phyloP scores from a whole-genome alignment of 1,140 invertebrate genomes.

The Arctopsyche grandis region DNA sequence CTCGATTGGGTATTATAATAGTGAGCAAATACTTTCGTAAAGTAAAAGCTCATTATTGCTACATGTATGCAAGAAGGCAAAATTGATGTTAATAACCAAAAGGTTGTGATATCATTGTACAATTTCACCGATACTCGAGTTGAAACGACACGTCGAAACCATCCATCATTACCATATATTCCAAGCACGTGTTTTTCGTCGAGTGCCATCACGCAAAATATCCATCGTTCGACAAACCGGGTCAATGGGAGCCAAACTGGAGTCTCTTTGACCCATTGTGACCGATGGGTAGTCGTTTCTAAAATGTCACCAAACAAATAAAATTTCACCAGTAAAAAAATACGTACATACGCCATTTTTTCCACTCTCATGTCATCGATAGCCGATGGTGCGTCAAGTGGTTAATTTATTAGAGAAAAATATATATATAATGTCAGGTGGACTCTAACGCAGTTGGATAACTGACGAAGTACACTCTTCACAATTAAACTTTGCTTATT shows the following conservation, averaged over 20 bases:
- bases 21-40: too few relatives aligned
- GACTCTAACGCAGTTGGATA: background rate
- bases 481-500: too few relatives aligned
- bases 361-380: too few relatives aligned
- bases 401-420: background rate
- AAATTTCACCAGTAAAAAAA: constrained; percentile 9
- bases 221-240: background rate
- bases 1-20: too few relatives aligned
- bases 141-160: background rate
- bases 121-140: background rate
- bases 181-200: background rate
- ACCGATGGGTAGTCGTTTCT: background rate
- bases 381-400: background rate
- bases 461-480: background rate
- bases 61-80: too few relatives aligned
- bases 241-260: background rate
- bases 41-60: too few relatives aligned
- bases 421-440: constrained; percentile 6
- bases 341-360: background rate
- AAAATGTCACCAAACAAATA: constrained; percentile 11
- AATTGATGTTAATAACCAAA: background rate
- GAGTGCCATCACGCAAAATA: constrained; percentile 1
- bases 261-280: background rate
- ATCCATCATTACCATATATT: background rate
- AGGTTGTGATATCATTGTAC: background rate